Evolutionary conservation across 1,140 invertebrate genomes (phyloP).

Genomic region (Bombus vancouverensis): DNA sequence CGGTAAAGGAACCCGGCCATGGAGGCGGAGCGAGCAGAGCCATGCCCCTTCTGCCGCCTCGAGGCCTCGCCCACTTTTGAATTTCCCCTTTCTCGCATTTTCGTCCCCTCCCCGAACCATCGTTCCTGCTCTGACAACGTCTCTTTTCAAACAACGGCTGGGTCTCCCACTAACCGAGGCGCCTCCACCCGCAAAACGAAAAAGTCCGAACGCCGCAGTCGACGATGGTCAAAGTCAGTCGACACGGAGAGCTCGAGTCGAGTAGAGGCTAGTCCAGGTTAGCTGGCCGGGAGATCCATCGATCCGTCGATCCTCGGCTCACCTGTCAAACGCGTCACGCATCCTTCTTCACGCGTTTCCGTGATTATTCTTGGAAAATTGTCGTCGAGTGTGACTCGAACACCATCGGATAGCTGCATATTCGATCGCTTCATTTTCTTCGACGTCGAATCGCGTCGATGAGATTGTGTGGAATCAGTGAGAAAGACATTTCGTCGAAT

Average conservation of each 20-base stretch:
- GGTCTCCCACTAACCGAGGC: constrained; percentile 45
- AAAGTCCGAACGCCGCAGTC: constrained; percentile 66
- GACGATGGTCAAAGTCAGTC: constrained; percentile 75
- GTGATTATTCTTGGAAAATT: neutral
- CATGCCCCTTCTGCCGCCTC: constrained; percentile 53
- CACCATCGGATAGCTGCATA: neutral
- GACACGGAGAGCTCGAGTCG: constrained; percentile 77
- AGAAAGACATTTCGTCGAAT: neutral
- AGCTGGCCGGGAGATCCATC: constrained; percentile 47
- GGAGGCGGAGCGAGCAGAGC: constrained; percentile 44
- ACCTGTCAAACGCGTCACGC: constrained; percentile 58
- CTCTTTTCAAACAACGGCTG: constrained; percentile 40
- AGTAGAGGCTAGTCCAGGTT: constrained; percentile 64
- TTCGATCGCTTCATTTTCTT: neutral
- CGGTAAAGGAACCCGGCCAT: constrained; percentile 4
- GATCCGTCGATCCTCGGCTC: constrained; percentile 49
- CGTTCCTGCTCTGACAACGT: neutral
- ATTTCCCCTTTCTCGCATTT: constrained; percentile 61
- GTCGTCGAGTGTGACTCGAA: neutral
- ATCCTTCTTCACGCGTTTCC: neutral
- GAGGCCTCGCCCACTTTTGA: constrained; percentile 61
- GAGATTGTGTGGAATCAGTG: neutral
- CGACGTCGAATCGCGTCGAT: neutral
- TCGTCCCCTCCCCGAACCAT: neutral
- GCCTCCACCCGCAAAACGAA: constrained; percentile 70